phyloP scores from a whole-genome alignment of 2,888 invertebrate genomes.

The Idaea dimidiata region DNA sequence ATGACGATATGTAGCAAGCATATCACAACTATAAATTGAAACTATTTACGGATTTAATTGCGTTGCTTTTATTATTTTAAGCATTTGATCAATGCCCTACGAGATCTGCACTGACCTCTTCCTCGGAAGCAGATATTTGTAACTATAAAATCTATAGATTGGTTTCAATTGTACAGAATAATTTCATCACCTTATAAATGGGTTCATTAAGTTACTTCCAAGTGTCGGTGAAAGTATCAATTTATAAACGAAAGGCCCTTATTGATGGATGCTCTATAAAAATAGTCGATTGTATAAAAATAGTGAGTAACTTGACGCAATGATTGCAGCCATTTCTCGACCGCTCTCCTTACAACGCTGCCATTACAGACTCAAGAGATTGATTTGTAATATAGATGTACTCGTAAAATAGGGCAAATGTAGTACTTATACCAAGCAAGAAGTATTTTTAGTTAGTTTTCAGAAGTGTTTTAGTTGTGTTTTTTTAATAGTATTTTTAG shows the following conservation, averaged over 20 bases:
- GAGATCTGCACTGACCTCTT: no score
- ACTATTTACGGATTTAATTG: no score
- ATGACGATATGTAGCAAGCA: background rate
- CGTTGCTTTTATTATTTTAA: no score
- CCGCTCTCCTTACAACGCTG: slow-evolving; percentile 42
- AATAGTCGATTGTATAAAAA: slow-evolving; percentile 49
- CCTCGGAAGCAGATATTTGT: no score
- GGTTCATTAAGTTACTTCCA: background rate
- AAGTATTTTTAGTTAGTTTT: no score
- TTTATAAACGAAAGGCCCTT: slow-evolving; percentile 16
- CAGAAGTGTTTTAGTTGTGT: no score
- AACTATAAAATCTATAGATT: background rate
- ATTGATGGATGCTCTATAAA: slow-evolving; percentile 43
- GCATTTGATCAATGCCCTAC: no score
- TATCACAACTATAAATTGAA: background rate
- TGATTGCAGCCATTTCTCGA: slow-evolving; percentile 40
- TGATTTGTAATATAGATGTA: background rate
- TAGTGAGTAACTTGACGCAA: slow-evolving; percentile 44
- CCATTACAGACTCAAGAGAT: background rate
- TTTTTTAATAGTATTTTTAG: no score
- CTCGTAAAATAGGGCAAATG: background rate
- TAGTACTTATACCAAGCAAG: background rate
- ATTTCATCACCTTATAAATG: background rate
- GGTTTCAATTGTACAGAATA: no score
- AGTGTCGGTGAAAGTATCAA: slow-evolving; percentile 10